These are phyloP conservation scores for Anoura caudifer DNA, from an alignment of 2,113 vertebrate genomes.

Conservation along the genomic window DNA sequence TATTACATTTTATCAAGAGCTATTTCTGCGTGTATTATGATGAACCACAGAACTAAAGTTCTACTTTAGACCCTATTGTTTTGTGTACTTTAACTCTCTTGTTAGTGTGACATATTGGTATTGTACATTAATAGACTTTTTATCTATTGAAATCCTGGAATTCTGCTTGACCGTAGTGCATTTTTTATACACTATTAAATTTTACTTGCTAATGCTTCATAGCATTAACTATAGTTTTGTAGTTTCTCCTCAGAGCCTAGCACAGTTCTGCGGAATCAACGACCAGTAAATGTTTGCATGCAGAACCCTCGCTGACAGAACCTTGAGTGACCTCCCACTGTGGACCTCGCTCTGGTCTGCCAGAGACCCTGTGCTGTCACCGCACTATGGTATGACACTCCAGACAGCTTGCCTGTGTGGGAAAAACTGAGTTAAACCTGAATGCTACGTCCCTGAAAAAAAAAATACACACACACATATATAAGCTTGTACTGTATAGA, in stretches of 20 bases:
- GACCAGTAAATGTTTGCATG: not conserved
- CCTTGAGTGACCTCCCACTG: not conserved
- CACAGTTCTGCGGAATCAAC: not conserved
- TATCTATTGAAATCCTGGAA: not conserved
- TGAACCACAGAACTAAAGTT: not conserved
- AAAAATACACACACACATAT: not conserved
- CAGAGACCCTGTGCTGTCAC: not conserved
- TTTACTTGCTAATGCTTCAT: not conserved
- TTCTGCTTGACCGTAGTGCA: not conserved
- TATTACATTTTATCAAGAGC: not conserved
- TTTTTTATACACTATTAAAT: not conserved
- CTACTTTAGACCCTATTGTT: not conserved
- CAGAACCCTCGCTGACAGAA: not conserved
- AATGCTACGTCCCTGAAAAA: not conserved
- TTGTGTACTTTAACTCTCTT: not conserved
- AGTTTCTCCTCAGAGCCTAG: not conserved
- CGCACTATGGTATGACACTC: not conserved
- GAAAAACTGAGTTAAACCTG: not conserved
- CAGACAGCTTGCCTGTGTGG: not conserved
- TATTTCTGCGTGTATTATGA: not conserved
- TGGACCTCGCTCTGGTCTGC: not conserved
- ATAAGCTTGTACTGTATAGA: not conserved
- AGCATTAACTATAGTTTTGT: not conserved
- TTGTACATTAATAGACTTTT: not conserved
- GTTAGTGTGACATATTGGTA: not conserved